Percentiles rank a stretch among this genome's conserved stretches.
phyloP scores from a whole-genome alignment of 2,888 invertebrate species.

The Lycocerus yunnanus region DNA sequence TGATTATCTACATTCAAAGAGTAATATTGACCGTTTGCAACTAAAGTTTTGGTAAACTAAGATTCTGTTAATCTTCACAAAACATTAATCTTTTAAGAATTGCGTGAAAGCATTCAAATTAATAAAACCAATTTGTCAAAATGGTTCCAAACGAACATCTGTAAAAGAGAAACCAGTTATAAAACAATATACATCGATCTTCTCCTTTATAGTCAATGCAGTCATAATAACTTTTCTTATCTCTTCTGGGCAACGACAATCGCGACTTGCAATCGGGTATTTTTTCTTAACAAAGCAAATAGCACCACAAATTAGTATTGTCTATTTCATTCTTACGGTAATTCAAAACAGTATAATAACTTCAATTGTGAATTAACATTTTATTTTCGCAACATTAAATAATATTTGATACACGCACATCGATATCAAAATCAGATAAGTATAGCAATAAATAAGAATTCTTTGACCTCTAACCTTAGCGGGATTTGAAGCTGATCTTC shows the following conservation, averaged over 20 bases:
- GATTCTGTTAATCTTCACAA: no score
- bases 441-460: constrained; percentile 31
- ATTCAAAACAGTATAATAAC: constrained; percentile 1
- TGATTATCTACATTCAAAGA: no score
- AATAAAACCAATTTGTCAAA: constrained; percentile 1
- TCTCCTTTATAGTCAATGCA: neutral
- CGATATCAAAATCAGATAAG: constrained; percentile 17
- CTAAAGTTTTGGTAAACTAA: no score
- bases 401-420: constrained; percentile 9
- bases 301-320: neutral
- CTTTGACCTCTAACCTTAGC: constrained; percentile 33
- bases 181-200: constrained; percentile 2
- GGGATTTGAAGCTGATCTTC: constrained; percentile 29
- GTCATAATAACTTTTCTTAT: neutral
- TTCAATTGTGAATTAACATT: constrained; percentile 16
- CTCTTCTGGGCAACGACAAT: neutral
- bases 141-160: neutral
- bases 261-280: neutral
- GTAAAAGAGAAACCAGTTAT: neutral
- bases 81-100: neutral
- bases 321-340: constrained; percentile 18
- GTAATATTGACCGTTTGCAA: no score
- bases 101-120: neutral
- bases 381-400: constrained; percentile 20
- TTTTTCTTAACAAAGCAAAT: constrained; percentile 1